Percentiles rank a stretch among this genome's conserved stretches.
phyloP scores from a whole-genome alignment of 2,888 invertebrate species.

The Trachelus tabidus region DNA sequence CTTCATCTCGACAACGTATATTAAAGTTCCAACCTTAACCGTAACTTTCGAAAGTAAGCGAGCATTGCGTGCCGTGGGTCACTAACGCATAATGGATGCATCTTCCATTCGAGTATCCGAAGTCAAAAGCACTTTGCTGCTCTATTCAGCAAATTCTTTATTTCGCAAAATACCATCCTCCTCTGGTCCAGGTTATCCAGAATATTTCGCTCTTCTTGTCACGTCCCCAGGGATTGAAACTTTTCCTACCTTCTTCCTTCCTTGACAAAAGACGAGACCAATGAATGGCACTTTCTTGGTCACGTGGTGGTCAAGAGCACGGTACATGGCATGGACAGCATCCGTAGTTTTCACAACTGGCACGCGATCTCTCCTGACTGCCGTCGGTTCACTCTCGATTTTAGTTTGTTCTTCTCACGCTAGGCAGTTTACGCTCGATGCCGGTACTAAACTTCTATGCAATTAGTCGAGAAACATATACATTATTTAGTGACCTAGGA shows the following conservation, averaged over 20 bases:
- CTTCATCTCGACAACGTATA: neutral
- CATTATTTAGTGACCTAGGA: neutral
- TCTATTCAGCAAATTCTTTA: neutral
- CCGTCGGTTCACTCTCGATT: neutral
- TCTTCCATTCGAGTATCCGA: neutral
- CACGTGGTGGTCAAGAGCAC: neutral
- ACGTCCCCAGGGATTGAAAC: neutral
- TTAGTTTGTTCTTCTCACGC: constrained; percentile 34
- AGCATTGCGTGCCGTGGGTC: neutral
- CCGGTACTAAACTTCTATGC: neutral
- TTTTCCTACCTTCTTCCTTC: neutral
- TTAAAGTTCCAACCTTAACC: neutral
- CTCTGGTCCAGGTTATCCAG: neutral
- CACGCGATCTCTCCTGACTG: constrained; percentile 27
- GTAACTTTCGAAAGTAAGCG: neutral
- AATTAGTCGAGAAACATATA: neutral
- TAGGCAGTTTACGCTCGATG: constrained; percentile 34
- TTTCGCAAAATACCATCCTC: neutral
- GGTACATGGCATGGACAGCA: neutral
- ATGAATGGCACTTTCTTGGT: neutral
- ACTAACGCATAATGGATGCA: neutral
- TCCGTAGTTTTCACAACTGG: constrained; percentile 22
- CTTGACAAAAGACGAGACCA: neutral
- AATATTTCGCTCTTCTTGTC: neutral
- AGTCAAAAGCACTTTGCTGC: neutral